Evolutionary conservation across 2,797 vertebrate genomes (phyloP).

Genomic region (Macropus fuliginosus): DNA sequence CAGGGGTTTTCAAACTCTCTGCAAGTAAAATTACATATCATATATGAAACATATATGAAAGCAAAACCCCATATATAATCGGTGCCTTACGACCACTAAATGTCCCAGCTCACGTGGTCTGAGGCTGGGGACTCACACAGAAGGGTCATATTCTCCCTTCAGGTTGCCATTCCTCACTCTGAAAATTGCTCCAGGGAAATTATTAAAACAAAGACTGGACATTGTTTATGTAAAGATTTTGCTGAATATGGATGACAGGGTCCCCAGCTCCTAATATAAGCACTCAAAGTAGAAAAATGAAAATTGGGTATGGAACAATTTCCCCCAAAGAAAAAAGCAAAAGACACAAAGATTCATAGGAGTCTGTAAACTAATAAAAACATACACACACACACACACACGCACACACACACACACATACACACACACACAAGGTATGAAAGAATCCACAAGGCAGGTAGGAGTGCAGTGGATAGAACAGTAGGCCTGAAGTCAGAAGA

Average conservation of each 20-base stretch:
- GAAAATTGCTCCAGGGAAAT: background rate
- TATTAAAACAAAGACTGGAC: background rate
- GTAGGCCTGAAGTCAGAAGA: background rate
- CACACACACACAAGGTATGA: background rate
- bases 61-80: constrained; percentile 17
- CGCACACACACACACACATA: too few relatives aligned
- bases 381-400: too few relatives aligned
- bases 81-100: background rate
- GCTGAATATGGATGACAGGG: background rate
- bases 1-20: background rate
- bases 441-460: background rate
- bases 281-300: background rate
- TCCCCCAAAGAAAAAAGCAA: background rate
- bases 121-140: background rate
- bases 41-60: background rate
- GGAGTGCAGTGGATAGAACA: background rate
- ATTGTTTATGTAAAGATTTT: background rate
- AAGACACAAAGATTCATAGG: background rate
- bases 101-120: background rate
- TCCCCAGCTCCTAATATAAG: background rate
- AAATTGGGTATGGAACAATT: background rate
- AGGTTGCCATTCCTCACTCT: background rate
- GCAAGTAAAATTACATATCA: constrained; percentile 7
- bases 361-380: background rate
- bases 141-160: background rate